Evolutionary conservation across 1,140 invertebrate genomes (phyloP).

Genomic region (Leptopilina clavipes): DNA sequence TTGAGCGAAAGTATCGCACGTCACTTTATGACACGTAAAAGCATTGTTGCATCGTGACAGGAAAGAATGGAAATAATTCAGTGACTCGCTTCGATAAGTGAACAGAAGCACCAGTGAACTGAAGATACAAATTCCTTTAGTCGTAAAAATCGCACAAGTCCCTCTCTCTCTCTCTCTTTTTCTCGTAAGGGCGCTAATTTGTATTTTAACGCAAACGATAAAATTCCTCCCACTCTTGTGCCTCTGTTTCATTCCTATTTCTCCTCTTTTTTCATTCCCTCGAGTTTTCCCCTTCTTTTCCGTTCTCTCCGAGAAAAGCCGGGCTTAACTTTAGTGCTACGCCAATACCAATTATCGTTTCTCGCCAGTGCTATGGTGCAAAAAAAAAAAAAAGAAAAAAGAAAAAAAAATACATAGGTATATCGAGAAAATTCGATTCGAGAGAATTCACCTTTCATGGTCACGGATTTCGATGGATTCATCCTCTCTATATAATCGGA

Average conservation of each 20-base stretch:
- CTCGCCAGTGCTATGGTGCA: constrained; percentile 37
- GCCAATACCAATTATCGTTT: constrained; percentile 59
- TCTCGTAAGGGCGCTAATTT: constrained; percentile 65
- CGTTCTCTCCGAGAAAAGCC: constrained; percentile 8
- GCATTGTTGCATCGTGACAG: constrained; percentile 63
- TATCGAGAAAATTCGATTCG: background rate
- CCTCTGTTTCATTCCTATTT: constrained; percentile 33
- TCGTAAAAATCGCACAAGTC: constrained; percentile 66
- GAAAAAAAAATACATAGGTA: background rate
- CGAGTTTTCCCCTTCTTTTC: constrained; percentile 32
- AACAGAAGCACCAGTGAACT: constrained; percentile 44
- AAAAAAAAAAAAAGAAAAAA: background rate
- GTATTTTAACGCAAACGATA: constrained; percentile 64
- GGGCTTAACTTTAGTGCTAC: constrained; percentile 39
- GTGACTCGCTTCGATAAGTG: constrained; percentile 63
- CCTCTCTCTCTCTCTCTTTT: constrained; percentile 1
- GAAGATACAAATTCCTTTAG: constrained; percentile 66
- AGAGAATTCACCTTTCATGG: constrained; percentile 10
- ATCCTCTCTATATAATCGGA: background rate
- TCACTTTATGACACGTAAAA: constrained; percentile 70
- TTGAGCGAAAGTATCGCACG: constrained; percentile 48
- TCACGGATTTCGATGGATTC: constrained; percentile 8
- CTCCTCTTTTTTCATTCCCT: constrained; percentile 39
- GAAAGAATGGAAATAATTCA: constrained; percentile 72
- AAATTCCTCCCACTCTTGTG: constrained; percentile 51